These are phyloP conservation scores for Acridotheres tristis DNA, from an alignment of 2,797 vertebrate species.

Conservation along the genomic window DNA sequence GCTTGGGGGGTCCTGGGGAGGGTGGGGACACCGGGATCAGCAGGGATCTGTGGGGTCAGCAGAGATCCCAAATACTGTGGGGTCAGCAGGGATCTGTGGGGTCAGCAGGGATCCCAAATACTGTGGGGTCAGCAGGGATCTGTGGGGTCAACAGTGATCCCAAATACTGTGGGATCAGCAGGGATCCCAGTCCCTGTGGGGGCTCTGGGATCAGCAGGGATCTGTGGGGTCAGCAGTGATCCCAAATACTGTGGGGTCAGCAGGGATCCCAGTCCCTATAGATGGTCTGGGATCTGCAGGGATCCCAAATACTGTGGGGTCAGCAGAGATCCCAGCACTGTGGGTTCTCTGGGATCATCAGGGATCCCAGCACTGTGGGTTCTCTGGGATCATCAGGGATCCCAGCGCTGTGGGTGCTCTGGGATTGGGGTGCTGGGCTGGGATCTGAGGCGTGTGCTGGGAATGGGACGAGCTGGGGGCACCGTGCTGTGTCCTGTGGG, in stretches of 20 bases:
- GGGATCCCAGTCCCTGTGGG: too few species aligned
- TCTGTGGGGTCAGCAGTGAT: not conserved
- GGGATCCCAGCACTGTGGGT: not conserved
- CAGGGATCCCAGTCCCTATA: too few species aligned
- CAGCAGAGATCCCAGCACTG: not conserved
- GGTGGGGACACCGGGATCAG: not conserved
- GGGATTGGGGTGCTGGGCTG: not conserved
- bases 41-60: too few species aligned
- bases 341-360: too few species aligned
- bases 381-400: too few species aligned
- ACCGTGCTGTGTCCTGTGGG: fast-evolving
- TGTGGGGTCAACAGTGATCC: too few species aligned
- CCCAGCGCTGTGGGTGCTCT: not conserved
- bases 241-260: too few species aligned
- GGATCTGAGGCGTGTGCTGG: not conserved
- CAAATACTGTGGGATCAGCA: too few species aligned
- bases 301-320: not conserved
- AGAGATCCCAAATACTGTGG: too few species aligned
- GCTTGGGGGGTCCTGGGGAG: not conserved
- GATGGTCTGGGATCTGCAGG: not conserved
- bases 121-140: too few species aligned
- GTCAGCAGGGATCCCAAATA: too few species aligned
- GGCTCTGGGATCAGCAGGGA: too few species aligned
- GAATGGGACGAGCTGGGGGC: fast-evolving
- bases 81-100: not conserved